Percentiles rank a stretch among this genome's conserved stretches.
Evolutionary conservation across 2,113 vertebrate species (phyloP).

Genomic region (Saguinus midas): DNA sequence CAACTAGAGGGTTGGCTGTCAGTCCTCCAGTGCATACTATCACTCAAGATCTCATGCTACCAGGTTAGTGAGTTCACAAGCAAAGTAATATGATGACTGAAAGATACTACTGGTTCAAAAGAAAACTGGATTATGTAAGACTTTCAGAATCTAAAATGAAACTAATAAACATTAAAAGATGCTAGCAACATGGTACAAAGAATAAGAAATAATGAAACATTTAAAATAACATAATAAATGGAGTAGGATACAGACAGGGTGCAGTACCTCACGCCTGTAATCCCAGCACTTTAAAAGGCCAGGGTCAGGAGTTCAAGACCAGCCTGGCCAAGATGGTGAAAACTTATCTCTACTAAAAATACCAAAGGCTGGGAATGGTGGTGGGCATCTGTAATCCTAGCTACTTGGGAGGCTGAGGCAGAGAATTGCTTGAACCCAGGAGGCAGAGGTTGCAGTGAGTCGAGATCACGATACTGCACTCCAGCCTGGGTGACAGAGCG

Average conservation of each 20-base stretch:
- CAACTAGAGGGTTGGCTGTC: not conserved
- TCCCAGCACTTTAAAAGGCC: too few relatives aligned
- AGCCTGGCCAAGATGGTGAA: too few relatives aligned
- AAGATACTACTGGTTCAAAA: not conserved
- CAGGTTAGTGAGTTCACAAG: not conserved
- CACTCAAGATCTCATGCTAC: not conserved
- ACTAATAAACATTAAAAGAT: not conserved
- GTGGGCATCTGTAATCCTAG: too few relatives aligned
- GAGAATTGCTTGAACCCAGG: too few relatives aligned
- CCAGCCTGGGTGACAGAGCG: too few relatives aligned
- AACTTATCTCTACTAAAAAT: too few relatives aligned
- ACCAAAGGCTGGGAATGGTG: too few relatives aligned
- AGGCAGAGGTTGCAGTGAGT: too few relatives aligned
- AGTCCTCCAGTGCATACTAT: not conserved
- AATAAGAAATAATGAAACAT: slow-evolving; percentile 9
- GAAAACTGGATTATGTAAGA: not conserved
- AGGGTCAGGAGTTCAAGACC: too few relatives aligned
- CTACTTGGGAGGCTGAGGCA: too few relatives aligned
- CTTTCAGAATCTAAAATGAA: slow-evolving; percentile 8
- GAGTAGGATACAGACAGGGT: not conserved
- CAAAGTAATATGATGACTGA: not conserved
- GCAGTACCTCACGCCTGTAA: too few relatives aligned
- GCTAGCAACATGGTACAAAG: not conserved
- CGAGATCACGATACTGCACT: rapidly evolving
- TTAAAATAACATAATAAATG: not conserved